Conservation (phyloP, 2,113 vertebrate species). For the Pyrgilauda ruficollis region DNA sequence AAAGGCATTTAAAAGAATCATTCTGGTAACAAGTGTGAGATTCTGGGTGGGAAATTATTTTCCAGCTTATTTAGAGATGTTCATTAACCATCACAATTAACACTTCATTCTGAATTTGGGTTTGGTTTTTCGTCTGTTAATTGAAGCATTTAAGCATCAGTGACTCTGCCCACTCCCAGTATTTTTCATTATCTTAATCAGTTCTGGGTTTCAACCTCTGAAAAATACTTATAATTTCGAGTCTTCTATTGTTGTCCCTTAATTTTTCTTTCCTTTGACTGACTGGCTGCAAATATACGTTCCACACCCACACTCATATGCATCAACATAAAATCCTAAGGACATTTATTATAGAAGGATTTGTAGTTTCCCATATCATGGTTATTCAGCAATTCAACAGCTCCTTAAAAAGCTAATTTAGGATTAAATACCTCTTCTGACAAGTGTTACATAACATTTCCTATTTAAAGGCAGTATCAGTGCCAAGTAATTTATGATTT, state of each 20-base stretch:
- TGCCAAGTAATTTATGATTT: not conserved
- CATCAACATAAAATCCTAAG: not conserved
- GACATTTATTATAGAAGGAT: not conserved
- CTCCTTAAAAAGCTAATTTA: constrained; percentile 3
- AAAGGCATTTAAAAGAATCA: not conserved
- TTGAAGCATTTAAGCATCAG: not conserved
- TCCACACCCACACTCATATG: not conserved
- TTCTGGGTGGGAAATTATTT: not conserved
- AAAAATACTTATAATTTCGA: not conserved
- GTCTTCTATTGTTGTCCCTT: not conserved
- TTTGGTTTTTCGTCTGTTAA: not conserved
- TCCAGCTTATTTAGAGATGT: not conserved
- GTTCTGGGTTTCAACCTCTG: not conserved
- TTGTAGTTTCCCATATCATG: not conserved
- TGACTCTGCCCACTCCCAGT: not conserved
- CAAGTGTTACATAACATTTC: constrained; percentile 9
- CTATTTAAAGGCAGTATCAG: constrained; percentile 26
- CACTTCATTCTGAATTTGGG: not conserved
- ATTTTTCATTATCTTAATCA: not conserved
- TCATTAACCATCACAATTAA: not conserved
- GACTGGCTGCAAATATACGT: not conserved
- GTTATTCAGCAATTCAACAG: not conserved
- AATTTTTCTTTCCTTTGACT: not conserved
- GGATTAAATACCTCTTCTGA: not conserved
- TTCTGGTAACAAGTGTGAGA: not conserved